Conservation (phyloP, 2,888 invertebrate species). For the Lucinisca nassula region DNA sequence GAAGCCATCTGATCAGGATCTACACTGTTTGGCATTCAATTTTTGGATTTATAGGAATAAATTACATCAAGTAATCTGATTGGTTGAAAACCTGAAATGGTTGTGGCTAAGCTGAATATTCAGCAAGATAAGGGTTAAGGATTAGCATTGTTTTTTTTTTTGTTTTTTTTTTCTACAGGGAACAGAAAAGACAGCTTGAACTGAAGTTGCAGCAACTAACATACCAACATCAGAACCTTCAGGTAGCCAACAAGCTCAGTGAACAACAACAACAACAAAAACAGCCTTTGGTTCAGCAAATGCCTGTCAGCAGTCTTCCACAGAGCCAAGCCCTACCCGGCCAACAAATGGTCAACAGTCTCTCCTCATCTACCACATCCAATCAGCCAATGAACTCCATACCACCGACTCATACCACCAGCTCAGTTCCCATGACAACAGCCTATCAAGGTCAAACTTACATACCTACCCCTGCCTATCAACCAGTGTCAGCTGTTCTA, state of each 20-base stretch:
- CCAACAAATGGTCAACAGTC: conserved; percentile 53
- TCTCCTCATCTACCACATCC: conserved; percentile 60
- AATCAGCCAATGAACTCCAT: conserved; percentile 71
- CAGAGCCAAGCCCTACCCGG: not conserved
- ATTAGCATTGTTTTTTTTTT: no score
- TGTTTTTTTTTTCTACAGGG: conserved; percentile 66
- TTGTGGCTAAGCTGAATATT: no score
- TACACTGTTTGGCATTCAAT: no score
- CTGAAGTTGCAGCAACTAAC: conserved; percentile 74
- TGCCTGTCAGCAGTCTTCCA: not conserved
- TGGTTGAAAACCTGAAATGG: no score
- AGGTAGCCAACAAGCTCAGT: conserved; percentile 3
- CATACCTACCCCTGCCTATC: conserved; percentile 42
- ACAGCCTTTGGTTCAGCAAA: conserved; percentile 1
- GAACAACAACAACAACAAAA: conserved; percentile 7
- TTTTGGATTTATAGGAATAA: no score
- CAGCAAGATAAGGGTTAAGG: no score
- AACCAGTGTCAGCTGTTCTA: conserved; percentile 58
- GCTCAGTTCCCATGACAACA: conserved; percentile 51
- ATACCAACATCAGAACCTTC: conserved; percentile 69
- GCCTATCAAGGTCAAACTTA: conserved; percentile 43
- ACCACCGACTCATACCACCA: conserved; percentile 67
- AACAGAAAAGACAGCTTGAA: conserved; percentile 78
- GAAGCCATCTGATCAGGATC: no score
- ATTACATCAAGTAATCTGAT: no score